Evolutionary conservation across 2,888 invertebrate species (phyloP).

Genomic region (Rotaria magnacalcarata): DNA sequence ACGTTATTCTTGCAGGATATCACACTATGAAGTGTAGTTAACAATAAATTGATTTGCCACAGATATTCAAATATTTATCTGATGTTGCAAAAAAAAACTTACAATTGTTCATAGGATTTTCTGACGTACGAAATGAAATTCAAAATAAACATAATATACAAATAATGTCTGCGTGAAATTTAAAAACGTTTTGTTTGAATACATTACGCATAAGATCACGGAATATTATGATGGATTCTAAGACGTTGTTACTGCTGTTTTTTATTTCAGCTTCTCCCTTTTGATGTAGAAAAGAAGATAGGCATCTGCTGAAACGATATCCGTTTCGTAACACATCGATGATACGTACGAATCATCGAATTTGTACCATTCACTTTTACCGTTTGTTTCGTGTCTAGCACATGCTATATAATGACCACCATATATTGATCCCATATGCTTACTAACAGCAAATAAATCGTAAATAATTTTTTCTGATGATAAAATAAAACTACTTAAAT

Average conservation of each 20-base stretch:
- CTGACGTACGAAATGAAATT: too few species aligned
- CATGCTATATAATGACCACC: not conserved
- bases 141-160: too few species aligned
- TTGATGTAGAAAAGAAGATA: not conserved
- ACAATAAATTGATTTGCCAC: too few species aligned
- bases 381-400: not conserved
- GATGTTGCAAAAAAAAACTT: too few species aligned
- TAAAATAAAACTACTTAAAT: not conserved
- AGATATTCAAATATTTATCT: too few species aligned
- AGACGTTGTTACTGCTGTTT: not conserved
- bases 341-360: not conserved
- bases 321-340: not conserved
- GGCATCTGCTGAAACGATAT: not conserved
- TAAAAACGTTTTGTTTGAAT: too few species aligned
- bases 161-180: too few species aligned
- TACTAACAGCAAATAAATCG: not conserved
- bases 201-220: too few species aligned
- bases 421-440: not conserved
- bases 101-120: too few species aligned
- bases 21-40: too few species aligned
- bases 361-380: not conserved
- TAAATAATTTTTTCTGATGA: not conserved
- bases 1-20: too few species aligned
- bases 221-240: not conserved
- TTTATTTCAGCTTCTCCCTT: not conserved